Conservation (phyloP, 1,140 invertebrate genomes). For the Micrasema longulum region DNA sequence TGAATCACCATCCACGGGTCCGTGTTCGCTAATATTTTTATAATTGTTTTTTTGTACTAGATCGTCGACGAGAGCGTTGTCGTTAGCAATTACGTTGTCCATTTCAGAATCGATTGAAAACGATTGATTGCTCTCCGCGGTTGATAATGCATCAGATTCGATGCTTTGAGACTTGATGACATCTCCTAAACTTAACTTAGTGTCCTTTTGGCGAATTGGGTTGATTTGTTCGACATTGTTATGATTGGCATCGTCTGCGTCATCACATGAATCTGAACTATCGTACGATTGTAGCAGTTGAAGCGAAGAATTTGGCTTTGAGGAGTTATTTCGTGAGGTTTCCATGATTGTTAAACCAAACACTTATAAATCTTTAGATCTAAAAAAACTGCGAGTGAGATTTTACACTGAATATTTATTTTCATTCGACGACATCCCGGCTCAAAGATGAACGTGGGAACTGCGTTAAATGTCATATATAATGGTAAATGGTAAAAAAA, state of each 20-base stretch:
- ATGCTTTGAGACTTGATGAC: neutral
- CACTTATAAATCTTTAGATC: neutral
- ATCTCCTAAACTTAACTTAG: neutral
- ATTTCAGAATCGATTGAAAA: slow-evolving; percentile 4
- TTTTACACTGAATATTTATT: slow-evolving; percentile 4
- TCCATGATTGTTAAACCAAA: slow-evolving; percentile 32
- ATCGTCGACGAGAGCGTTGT: neutral
- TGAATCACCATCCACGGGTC: slow-evolving; percentile 16
- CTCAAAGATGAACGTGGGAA: neutral
- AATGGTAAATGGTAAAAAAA: neutral
- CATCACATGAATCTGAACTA: slow-evolving; percentile 39
- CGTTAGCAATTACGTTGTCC: neutral
- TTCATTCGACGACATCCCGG: slow-evolving; percentile 13
- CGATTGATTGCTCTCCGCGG: neutral
- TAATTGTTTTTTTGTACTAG: slow-evolving; percentile 10
- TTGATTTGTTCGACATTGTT: slow-evolving; percentile 25
- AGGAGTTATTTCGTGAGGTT: slow-evolving; percentile 2
- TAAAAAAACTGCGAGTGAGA: neutral
- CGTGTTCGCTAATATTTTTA: slow-evolving; percentile 12
- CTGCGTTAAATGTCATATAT: neutral
- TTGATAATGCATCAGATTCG: neutral
- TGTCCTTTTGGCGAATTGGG: neutral
- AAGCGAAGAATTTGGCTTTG: slow-evolving; percentile 17
- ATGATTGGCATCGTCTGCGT: slow-evolving; percentile 27
- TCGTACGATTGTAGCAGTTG: slow-evolving; percentile 34